A percentile compares a stretch with the other conserved stretches of the same genome.
Conservation (phyloP, 2,113 vertebrate genomes). For the Brachionichthys hirsutus region DNA sequence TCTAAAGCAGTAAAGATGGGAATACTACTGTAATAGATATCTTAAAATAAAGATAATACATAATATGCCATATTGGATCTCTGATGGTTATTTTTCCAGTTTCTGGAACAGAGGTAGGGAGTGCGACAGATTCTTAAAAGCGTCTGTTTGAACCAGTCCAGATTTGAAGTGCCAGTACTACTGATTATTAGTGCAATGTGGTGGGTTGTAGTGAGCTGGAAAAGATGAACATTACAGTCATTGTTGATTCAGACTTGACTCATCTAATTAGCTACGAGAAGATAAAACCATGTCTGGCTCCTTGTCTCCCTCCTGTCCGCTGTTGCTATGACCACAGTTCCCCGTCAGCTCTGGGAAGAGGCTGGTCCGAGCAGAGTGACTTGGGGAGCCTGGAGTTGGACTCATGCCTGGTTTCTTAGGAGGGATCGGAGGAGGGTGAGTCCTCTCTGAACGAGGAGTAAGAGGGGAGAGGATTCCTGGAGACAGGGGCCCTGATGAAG, state of each 20-base stretch:
- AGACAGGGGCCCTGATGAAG: slow-evolving; percentile 81
- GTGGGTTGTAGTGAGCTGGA: not conserved
- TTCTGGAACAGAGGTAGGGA: slow-evolving; percentile 21
- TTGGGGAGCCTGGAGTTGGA: slow-evolving; percentile 82
- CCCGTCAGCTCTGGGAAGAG: slow-evolving; percentile 81
- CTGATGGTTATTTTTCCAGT: slow-evolving; percentile 21
- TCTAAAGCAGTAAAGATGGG: slow-evolving; percentile 27
- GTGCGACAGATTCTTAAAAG: slow-evolving; percentile 7
- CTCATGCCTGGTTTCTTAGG: slow-evolving; percentile 89
- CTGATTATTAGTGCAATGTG: slow-evolving; percentile 6
- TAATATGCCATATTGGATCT: slow-evolving; percentile 29
- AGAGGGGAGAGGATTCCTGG: slow-evolving; percentile 92
- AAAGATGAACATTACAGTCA: slow-evolving; percentile 6
- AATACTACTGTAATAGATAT: slow-evolving; percentile 19
- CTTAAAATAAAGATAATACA: slow-evolving; percentile 19
- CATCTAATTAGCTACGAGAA: slow-evolving; percentile 67
- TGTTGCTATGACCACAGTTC: slow-evolving; percentile 80
- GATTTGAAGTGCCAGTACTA: slow-evolving; percentile 8
- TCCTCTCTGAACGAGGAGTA: slow-evolving; percentile 86
- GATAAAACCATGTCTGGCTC: slow-evolving; percentile 89
- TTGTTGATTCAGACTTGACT: slow-evolving; percentile 5
- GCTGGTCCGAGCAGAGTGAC: slow-evolving; percentile 74
- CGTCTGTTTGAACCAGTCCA: slow-evolving; percentile 13
- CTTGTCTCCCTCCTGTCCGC: slow-evolving; percentile 82
- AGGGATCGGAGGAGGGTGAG: slow-evolving; percentile 86